A percentile compares a stretch with the other conserved stretches of the same genome.
Evolutionary conservation across 2,797 vertebrate species (phyloP).

Genomic region (Phrynocephalus forsythii): DNA sequence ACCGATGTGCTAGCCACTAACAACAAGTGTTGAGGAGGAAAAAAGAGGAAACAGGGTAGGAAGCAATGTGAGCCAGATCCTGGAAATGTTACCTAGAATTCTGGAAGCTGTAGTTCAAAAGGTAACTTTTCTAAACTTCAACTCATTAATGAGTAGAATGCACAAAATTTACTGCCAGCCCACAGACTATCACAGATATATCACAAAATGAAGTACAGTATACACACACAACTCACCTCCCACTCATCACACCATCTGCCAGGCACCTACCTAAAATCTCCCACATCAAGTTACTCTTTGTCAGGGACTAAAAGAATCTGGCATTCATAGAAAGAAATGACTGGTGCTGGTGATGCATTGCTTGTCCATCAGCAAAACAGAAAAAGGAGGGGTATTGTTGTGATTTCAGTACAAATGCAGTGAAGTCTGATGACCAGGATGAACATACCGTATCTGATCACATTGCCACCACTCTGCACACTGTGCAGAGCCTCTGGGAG

Average conservation of each 20-base stretch:
- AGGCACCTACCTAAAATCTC: not conserved
- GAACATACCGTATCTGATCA: not conserved
- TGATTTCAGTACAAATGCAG: not conserved
- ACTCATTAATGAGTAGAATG: not conserved
- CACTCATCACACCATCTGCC: not conserved
- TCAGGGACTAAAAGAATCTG: not conserved
- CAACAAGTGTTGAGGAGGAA: not conserved
- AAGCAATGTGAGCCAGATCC: not conserved
- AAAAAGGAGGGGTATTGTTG: fast-evolving
- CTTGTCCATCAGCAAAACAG: not conserved
- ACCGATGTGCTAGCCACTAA: not conserved
- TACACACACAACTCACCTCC: not conserved
- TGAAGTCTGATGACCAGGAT: not conserved
- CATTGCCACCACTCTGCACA: not conserved
- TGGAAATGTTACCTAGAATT: too few relatives aligned
- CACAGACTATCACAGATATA: not conserved
- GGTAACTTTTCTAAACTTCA: not conserved
- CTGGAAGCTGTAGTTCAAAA: too few relatives aligned
- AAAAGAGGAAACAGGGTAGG: not conserved
- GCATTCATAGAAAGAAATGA: fast-evolving
- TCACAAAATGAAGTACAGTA: not conserved
- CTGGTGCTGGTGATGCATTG: fast-evolving
- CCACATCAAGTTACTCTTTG: not conserved
- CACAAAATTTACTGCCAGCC: not conserved
- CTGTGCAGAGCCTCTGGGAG: too few relatives aligned